Percentiles rank a stretch among this genome's conserved stretches.
Conservation (phyloP, 92 coral and sea anemone genomes). For the Paramuricea clavata region DNA sequence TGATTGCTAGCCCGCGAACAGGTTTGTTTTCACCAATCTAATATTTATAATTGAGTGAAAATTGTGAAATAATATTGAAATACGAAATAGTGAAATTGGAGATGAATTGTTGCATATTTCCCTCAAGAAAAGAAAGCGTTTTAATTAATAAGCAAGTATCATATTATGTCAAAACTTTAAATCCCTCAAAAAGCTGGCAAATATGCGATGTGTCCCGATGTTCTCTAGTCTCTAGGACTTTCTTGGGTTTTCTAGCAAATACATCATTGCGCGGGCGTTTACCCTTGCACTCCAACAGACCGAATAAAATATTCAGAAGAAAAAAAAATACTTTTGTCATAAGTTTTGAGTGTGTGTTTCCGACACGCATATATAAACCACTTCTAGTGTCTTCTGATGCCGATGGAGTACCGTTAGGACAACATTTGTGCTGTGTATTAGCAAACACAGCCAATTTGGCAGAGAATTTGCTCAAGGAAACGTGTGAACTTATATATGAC, state of each 20-base stretch:
- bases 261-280: constrained; percentile 21
- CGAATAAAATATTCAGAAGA: constrained; percentile 47
- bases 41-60: too few relatives aligned
- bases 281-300: constrained; percentile 21
- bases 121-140: too few relatives aligned
- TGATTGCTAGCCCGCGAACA: not conserved
- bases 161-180: too few relatives aligned
- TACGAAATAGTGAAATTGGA: not conserved
- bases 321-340: not conserved
- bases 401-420: constrained; percentile 20
- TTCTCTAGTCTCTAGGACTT: not conserved
- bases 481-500: constrained; percentile 17
- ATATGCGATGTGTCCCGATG: not conserved
- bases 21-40: not conserved
- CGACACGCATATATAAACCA: constrained; percentile 24
- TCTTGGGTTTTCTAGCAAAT: not conserved
- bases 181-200: not conserved
- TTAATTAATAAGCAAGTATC: not conserved
- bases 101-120: not conserved
- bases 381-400: constrained; percentile 36
- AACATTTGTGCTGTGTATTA: constrained; percentile 10
- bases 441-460: not conserved
- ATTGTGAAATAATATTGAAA: too few relatives aligned
- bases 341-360: constrained; percentile 16
- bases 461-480: constrained; percentile 17